Percentiles rank a stretch among this genome's conserved stretches.
These are phyloP conservation scores for Willisornis vidua DNA, from an alignment of 2,113 vertebrate genomes.

Conservation along the genomic window DNA sequence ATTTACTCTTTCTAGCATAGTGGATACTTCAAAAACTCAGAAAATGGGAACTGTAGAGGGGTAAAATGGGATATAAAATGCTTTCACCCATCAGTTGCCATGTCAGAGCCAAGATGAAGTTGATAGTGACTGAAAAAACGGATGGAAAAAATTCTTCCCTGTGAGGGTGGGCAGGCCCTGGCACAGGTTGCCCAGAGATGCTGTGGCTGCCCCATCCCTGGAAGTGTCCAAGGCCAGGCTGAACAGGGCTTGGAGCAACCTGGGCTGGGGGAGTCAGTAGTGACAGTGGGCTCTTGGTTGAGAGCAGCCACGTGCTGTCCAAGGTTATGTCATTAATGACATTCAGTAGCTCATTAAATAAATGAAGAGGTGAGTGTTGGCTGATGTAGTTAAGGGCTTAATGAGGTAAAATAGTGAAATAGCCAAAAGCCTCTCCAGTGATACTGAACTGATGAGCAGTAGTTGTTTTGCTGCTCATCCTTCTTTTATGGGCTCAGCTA, in stretches of 20 bases:
- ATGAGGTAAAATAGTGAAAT: slow-evolving; percentile 16
- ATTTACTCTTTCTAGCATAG: background rate
- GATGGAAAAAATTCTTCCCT: background rate
- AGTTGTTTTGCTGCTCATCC: background rate
- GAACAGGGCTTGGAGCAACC: accelerated
- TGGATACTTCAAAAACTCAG: background rate
- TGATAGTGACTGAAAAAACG: background rate
- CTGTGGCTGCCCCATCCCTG: background rate
- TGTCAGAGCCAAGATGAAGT: background rate
- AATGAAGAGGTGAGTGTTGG: slow-evolving; percentile 4
- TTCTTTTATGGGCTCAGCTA: background rate
- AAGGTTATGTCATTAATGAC: background rate
- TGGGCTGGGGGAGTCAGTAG: background rate
- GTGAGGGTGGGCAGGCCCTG: accelerated
- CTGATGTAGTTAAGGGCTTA: background rate
- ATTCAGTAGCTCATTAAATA: slow-evolving; percentile 2
- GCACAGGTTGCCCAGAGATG: background rate
- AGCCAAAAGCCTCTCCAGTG: background rate
- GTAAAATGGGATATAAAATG: background rate
- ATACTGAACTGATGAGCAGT: background rate
- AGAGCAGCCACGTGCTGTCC: background rate
- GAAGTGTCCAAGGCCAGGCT: background rate
- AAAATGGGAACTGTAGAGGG: background rate
- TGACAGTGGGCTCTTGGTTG: background rate
- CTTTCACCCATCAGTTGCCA: background rate